These are phyloP conservation scores for Synanthedon vespiformis DNA, from an alignment of 2,888 invertebrate genomes.

Conservation along the genomic window DNA sequence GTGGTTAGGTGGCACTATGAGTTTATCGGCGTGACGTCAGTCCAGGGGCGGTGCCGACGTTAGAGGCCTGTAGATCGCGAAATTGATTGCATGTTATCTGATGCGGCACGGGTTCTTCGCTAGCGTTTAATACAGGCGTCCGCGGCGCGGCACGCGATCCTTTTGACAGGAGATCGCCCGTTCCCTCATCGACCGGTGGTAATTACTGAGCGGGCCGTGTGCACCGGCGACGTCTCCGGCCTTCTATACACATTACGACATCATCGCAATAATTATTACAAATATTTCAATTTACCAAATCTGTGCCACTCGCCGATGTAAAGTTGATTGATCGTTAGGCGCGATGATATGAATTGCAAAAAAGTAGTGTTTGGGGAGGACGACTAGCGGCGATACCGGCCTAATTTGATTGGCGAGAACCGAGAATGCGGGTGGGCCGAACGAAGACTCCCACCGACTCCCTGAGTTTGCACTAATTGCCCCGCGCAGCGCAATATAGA, in stretches of 20 bases:
- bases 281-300: background rate
- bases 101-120: constrained; percentile 67
- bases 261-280: background rate
- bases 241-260: constrained; percentile 8
- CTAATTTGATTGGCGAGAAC: constrained; percentile 57
- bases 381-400: constrained; percentile 29
- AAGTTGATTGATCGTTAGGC: too few relatives aligned
- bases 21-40: constrained; percentile 63
- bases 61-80: constrained; percentile 67
- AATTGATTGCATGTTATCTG: constrained; percentile 70
- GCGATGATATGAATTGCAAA: too few relatives aligned
- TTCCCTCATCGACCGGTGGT: constrained; percentile 42
- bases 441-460: constrained; percentile 28
- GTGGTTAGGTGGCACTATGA: constrained; percentile 56
- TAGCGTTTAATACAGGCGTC: constrained; percentile 66
- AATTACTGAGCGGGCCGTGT: constrained; percentile 57
- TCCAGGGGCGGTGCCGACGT: constrained; percentile 61
- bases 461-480: constrained; percentile 56
- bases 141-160: constrained; percentile 60
- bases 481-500: constrained; percentile 61
- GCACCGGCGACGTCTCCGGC: constrained; percentile 61
- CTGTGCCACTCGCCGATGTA: constrained; percentile 4
- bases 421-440: constrained; percentile 20
- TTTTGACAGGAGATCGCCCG: constrained; percentile 64
- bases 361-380: constrained; percentile 23